Base-by-base conservation (phyloP, 2,888 invertebrate genomes). In the Mongoloraphidia duomilia region DNA sequence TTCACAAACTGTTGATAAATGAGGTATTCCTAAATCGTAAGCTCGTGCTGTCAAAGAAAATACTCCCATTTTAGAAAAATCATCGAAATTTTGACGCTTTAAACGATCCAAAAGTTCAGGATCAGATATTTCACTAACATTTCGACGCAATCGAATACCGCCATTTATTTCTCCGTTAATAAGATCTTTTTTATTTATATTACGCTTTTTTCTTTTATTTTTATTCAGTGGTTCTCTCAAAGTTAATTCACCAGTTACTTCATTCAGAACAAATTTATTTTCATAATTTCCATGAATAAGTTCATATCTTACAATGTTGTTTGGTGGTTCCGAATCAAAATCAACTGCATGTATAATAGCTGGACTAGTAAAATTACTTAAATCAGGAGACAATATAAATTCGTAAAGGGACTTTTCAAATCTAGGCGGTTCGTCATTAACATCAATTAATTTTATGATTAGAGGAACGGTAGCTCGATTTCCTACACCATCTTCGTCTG, bases 221-320 rank as follows among this genome's bases (percentile, higher is more conserved):
- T 17, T 63, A 56, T 66, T 61, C 59, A 72, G 63, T 51, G 65
- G 56, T 65, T 79, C 76, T 47, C 74, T 67, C 41, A 88, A 70
- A 53, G 75, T 76, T 48, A 88, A 63, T 65, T 87, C 84, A 9
- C 83, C 93, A 54, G 85, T 84, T 54, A 80, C 74, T 60, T 82
- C 80, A 64, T 90, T 77, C 41, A 90, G 68, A 17, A 77, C 68
- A 64, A 90, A 84, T 63, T 84, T 82, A 55, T 82, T 80, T 46
- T 82, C 80, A 58, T 76, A 77, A 63, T 84, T 84, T 36, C 85
- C 86, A 60, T 81, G 79, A 55, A 84, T 75, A 46, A 92, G 74
- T 71, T 89, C 87, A 65, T 91, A 92, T 61, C 82, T 79, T 17
- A 92, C 79, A 61, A 83, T 76, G 66, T 91, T 91, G 66, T 92